Percentiles rank a stretch among this genome's conserved stretches.
Conservation (phyloP, 2,113 vertebrate genomes). For the Ifrita kowaldi region DNA sequence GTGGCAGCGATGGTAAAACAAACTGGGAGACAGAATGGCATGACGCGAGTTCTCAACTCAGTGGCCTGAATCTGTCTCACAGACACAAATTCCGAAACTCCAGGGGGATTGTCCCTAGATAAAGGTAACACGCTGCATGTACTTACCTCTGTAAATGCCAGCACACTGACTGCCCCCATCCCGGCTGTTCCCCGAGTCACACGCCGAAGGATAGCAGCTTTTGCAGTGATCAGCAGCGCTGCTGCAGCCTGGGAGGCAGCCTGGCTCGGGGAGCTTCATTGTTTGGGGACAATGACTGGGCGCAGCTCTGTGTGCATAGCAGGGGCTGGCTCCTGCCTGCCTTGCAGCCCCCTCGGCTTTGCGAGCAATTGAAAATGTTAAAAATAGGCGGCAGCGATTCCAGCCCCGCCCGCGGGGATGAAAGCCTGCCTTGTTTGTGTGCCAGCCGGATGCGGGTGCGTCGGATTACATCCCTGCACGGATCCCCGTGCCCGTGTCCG, state of each 20-base stretch:
- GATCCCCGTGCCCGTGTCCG: neutral
- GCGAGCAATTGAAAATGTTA: neutral
- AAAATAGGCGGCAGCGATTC: neutral
- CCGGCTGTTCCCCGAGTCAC: fast-evolving
- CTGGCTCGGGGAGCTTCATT: neutral
- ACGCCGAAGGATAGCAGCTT: fast-evolving
- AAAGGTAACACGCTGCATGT: neutral
- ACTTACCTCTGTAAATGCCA: neutral
- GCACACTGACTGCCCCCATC: neutral
- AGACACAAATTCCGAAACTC: neutral
- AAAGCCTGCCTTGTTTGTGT: neutral
- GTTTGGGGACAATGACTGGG: neutral
- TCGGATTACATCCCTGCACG: neutral
- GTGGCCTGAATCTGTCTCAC: neutral
- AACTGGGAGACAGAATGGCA: neutral
- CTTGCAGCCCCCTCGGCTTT: neutral
- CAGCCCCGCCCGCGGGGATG: neutral
- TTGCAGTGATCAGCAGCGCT: neutral
- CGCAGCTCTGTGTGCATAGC: neutral
- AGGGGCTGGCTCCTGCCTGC: neutral
- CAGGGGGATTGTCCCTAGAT: neutral
- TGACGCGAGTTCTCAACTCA: fast-evolving
- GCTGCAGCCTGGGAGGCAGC: neutral
- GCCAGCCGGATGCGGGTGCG: neutral
- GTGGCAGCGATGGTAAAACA: neutral